Percentiles rank a stretch among this genome's conserved stretches.
These are phyloP conservation scores for Clamator glandarius DNA, from an alignment of 2,797 vertebrate species.

Conservation along the genomic window DNA sequence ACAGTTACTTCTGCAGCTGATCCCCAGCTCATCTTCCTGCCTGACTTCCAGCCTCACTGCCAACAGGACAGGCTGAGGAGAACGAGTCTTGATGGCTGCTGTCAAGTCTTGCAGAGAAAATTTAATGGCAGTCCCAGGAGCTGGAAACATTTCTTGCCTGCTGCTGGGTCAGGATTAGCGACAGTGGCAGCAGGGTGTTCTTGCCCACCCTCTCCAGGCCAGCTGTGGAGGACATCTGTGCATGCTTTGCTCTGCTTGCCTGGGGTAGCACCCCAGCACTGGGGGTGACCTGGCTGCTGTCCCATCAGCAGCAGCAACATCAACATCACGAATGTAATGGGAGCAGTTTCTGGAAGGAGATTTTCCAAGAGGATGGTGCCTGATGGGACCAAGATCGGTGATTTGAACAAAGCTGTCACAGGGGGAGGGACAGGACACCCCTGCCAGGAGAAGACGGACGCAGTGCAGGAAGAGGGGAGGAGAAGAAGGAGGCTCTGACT, in stretches of 20 bases:
- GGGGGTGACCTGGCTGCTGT: not conserved
- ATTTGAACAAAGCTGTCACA: not conserved
- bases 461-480: not conserved
- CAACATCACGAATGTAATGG: not conserved
- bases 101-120: not conserved
- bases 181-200: not conserved
- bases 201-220: not conserved
- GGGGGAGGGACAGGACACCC: not conserved
- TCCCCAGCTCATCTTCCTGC: not conserved
- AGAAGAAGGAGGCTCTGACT: not conserved
- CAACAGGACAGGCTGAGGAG: not conserved
- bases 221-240: fast-evolving
- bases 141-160: not conserved
- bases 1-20: not conserved
- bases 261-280: not conserved
- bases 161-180: not conserved
- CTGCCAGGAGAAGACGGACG: not conserved
- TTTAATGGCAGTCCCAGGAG: not conserved
- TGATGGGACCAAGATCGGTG: not conserved
- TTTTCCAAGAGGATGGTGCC: not conserved
- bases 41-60: not conserved
- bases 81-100: not conserved
- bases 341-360: not conserved
- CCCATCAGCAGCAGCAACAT: not conserved
- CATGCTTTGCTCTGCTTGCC: not conserved